Base-by-base conservation (phyloP, 53 echinoderm and acorn worm genomes). In the Holothuria leucospilota region DNA sequence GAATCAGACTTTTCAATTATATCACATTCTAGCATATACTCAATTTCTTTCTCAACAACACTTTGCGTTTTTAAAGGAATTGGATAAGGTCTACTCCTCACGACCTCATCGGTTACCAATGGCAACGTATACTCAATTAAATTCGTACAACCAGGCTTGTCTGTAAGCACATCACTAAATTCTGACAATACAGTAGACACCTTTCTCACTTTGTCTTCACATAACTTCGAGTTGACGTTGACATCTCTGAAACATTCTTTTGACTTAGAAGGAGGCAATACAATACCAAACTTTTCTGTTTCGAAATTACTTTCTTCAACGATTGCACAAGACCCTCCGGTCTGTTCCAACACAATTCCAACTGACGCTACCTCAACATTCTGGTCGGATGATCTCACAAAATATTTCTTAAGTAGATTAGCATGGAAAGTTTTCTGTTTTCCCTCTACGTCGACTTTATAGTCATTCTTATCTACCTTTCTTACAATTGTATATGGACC, bases 391-490 rank as follows among this genome's bases (percentile, higher is more conserved):
- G 51, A 21, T 29, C 84, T 20, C 2, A 16, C 71, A 38, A 88
- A 29, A 39, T 73, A 89, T n/a, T 39, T 29, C 41, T 89, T 89
- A n/a, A n/a, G n/a, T n/a, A n/a, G n/a, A n/a, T n/a, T n/a, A n/a
- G n/a, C n/a, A n/a, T n/a, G n/a, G n/a, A n/a, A 89, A 10, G 84
- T 84, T 26, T 89, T 89, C 14, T 15, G n/a, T 23, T 73, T 75
- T 1, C 82, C 84, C 23, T 74, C 40, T 20, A 89, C 74, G 20
- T 84, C 51, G 13, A 89, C 15, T 20, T 41, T 59, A 70, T 89
- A 89, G 23, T 89, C 84, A 40, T 83, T 39, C 39, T 24, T 40
- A 18, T 51, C 77, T 27, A 89, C 84, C 29, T 46, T 84, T 46
- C 60, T 63, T 23, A 49, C 71, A 15, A n/a, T 64, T 4, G 39